Evolutionary conservation across 2,888 invertebrate genomes (phyloP).

Genomic region (Dendrolimus pini): DNA sequence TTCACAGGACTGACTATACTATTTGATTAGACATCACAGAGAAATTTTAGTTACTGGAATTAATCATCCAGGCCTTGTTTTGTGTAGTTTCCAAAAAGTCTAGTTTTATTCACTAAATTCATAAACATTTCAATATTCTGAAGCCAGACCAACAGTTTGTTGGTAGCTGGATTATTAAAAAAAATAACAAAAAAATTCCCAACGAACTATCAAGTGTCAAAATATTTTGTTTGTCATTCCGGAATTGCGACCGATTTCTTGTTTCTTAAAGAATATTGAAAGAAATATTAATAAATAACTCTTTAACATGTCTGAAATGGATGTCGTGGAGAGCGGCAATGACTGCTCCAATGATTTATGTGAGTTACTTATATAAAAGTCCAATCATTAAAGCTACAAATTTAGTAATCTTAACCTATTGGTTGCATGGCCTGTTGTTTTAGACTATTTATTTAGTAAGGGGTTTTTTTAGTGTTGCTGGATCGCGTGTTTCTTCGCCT

Average conservation of each 20-base stretch:
- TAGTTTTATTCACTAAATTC: no score
- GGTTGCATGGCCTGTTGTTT: constrained; percentile 11
- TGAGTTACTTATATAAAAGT: constrained; percentile 28
- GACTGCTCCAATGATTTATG: constrained; percentile 64
- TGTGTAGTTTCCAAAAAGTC: no score
- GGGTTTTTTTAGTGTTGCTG: constrained; percentile 80
- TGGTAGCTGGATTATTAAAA: no score
- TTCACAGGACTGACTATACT: no score
- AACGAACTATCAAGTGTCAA: not conserved
- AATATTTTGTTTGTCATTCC: constrained; percentile 21
- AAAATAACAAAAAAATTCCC: no score
- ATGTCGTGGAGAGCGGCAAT: constrained; percentile 50
- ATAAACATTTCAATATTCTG: no score
- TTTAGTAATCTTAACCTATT: constrained; percentile 13
- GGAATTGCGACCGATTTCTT: constrained; percentile 1
- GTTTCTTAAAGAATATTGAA: not conserved
- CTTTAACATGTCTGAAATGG: constrained; percentile 65
- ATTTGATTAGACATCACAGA: no score
- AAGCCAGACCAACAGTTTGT: no score
- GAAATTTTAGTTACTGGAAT: no score
- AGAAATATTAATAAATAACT: constrained; percentile 2
- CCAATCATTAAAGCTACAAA: not conserved
- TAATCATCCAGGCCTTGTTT: no score
- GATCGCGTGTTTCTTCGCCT: constrained; percentile 93
- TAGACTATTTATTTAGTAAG: constrained; percentile 4